Percentiles rank a stretch among this genome's conserved stretches.
These are phyloP conservation scores for Paramisgurnus dabryanus DNA, from an alignment of 2,113 vertebrate species.

Conservation along the genomic window DNA sequence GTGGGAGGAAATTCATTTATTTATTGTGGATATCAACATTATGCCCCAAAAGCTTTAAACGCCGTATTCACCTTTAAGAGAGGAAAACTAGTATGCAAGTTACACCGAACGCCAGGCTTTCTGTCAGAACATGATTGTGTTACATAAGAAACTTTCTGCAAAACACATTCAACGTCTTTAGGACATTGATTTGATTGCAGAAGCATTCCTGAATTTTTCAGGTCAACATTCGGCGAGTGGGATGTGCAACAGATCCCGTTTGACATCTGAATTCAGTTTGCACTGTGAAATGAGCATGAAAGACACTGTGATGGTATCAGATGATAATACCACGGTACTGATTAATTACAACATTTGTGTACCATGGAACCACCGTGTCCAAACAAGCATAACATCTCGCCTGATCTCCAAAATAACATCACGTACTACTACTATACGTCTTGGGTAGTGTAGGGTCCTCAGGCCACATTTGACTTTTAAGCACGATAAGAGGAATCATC, in stretches of 20 bases:
- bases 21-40: no score
- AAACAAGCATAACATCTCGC: no score
- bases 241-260: background rate
- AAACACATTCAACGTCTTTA: background rate
- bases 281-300: background rate
- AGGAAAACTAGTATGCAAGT: background rate
- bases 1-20: no score
- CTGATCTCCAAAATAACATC: background rate
- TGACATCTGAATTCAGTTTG: background rate
- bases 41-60: no score
- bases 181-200: conserved; percentile 2
- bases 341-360: no score
- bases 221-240: background rate
- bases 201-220: background rate
- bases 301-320: background rate
- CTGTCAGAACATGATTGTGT: background rate
- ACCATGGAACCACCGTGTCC: no score
- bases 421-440: no score
- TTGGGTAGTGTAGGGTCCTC: background rate
- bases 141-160: background rate
- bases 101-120: background rate
- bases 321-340: no score
- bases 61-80: background rate
- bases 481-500: background rate
- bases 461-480: background rate